Evolutionary conservation across 2,888 invertebrate species (phyloP), one percentile per base, ranked within the genome.

Genomic region (Lysandra coridon): DNA sequence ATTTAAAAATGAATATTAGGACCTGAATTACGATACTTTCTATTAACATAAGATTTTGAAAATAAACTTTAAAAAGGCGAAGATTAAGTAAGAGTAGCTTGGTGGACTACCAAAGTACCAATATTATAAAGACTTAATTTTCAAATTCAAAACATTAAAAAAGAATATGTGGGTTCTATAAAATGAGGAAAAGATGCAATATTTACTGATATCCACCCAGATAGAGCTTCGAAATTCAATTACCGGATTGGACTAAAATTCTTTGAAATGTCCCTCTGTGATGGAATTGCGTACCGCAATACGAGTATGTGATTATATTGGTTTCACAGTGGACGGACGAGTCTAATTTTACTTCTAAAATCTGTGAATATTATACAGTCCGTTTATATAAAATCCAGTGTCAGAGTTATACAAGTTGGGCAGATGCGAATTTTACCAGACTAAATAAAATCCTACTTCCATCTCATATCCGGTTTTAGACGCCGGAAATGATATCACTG

Each of bases 371-470:
- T 64, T 64, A 64, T 64, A 33, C 64, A 30, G 64, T 64, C 64
- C 12, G 64, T 64, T 64, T 64, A 64, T 30, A 64, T 64, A 64
- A 64, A 1, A 30, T 3, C 64, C 64, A 64, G 62, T 64, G 33
- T 64, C 69, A 33, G 23, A 64, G 30, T 69, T 69, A 69, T 69
- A 33, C 69, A 69, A 69, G 33, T 69, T 69, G 69, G 4, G 14
- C 17, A 37, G 69, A 69, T 69, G 69, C 17, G 17, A 69, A 64
- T 64, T 64, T 64, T 62, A 49, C 64, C 69, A 69, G 69, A 33
- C 33, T 37, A 69, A 69, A 69, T 69, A 69, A 69, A 33, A 69
- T 69, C 33, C 69, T 69, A 69, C 69, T 37, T 69, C 69, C 69
- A 14, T 14, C 69, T 69, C 69, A 37, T 69, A 69, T 69, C 69